Evolutionary conservation across 2,113 vertebrate genomes (phyloP).

Genomic region (Stigmatopora nigra): DNA sequence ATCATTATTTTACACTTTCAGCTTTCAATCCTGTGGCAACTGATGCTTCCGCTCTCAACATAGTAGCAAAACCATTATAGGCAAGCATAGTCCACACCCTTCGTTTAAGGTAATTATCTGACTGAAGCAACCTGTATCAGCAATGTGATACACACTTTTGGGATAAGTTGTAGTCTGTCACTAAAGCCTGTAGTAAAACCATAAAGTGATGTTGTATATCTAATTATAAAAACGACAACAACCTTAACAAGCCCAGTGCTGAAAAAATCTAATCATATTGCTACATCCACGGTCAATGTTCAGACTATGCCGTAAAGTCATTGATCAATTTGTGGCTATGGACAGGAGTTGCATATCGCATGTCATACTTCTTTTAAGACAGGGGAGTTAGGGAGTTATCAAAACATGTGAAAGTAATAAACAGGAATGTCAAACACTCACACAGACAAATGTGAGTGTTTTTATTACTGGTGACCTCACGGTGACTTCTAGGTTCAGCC

Average conservation of each 20-base stretch:
- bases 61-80: too few relatives aligned
- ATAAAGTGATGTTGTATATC: too few relatives aligned
- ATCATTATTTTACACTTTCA: not conserved
- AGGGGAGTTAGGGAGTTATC: not conserved
- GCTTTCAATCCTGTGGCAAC: not conserved
- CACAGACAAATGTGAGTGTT: slow-evolving; percentile 15
- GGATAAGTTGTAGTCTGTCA: too few relatives aligned
- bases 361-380: not conserved
- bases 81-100: not conserved
- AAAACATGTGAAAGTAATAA: slow-evolving; percentile 25
- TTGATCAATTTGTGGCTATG: not conserved
- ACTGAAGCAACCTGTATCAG: not conserved
- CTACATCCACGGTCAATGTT: not conserved
- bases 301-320: not conserved
- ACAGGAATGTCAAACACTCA: slow-evolving; percentile 8
- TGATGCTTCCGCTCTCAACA: too few relatives aligned
- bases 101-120: not conserved
- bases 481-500: slow-evolving; percentile 21
- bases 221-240: not conserved
- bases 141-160: too few relatives aligned
- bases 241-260: not conserved
- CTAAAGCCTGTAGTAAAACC: too few relatives aligned
- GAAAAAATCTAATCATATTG: not conserved
- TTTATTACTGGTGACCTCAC: slow-evolving; percentile 35
- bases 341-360: not conserved